These are phyloP conservation scores for Holcopasites calliopsidis DNA, from an alignment of 1,140 invertebrate species.

Conservation along the genomic window DNA sequence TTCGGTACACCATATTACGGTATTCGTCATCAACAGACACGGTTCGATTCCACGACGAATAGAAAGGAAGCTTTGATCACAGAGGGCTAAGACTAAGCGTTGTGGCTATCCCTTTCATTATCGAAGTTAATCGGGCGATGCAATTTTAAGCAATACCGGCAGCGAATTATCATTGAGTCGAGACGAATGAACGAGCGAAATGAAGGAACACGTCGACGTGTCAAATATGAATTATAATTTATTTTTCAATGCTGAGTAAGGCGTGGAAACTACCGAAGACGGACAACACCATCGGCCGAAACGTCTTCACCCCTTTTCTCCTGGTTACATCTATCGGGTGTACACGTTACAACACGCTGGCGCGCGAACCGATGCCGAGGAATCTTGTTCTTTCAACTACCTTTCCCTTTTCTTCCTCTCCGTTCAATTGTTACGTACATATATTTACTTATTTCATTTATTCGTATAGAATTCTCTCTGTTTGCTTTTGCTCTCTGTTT, in stretches of 20 bases:
- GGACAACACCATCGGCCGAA: conserved; percentile 61
- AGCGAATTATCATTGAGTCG: neutral
- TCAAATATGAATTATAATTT: conserved; percentile 57
- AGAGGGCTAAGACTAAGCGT: no score
- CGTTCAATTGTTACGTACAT: conserved; percentile 20
- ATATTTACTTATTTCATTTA: neutral
- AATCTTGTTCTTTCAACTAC: conserved; percentile 24
- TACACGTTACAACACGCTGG: conserved; percentile 38
- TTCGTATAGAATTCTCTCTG: conserved; percentile 18
- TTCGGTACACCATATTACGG: neutral
- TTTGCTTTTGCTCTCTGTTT: neutral
- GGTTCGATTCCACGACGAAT: no score
- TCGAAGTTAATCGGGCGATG: no score
- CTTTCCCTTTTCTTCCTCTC: neutral
- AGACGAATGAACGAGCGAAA: neutral
- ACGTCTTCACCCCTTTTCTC: conserved; percentile 42
- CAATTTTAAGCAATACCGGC: neutral
- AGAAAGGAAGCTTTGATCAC: neutral
- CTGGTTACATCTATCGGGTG: conserved; percentile 53
- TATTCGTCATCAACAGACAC: neutral
- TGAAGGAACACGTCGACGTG: neutral
- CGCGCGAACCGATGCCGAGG: conserved; percentile 30
- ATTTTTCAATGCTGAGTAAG: conserved; percentile 54
- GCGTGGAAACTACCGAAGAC: conserved; percentile 61
- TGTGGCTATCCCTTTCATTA: no score